Conservation (phyloP, 2,113 vertebrate species). For the Heterochromis multidens region DNA sequence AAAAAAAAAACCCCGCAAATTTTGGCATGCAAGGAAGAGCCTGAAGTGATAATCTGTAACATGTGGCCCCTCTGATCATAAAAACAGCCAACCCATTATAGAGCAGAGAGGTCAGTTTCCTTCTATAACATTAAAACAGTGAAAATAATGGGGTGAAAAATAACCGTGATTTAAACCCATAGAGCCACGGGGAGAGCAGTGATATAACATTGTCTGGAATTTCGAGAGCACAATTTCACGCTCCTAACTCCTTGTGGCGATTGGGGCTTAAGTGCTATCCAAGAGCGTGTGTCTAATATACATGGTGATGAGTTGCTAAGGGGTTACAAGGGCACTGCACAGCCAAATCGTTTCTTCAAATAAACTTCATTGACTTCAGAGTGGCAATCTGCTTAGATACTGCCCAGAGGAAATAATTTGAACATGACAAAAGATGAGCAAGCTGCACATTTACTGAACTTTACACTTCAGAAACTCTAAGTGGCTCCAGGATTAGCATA, state of each 20-base stretch:
- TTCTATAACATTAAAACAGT: constrained; percentile 35
- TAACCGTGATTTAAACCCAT: constrained; percentile 37
- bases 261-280: constrained; percentile 56
- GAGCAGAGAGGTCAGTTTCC: constrained; percentile 24
- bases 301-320: constrained; percentile 64
- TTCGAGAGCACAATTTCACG: constrained; percentile 68
- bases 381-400: constrained; percentile 35
- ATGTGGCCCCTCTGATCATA: constrained; percentile 23
- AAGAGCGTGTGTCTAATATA: constrained; percentile 64
- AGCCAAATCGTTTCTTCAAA: constrained; percentile 56
- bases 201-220: constrained; percentile 44
- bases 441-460: constrained; percentile 21
- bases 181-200: constrained; percentile 11
- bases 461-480: not conserved
- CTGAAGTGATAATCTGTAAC: not conserved
- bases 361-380: constrained; percentile 56
- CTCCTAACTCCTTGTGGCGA: constrained; percentile 40
- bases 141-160: constrained; percentile 40
- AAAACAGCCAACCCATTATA: not conserved
- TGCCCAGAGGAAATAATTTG: constrained; percentile 46
- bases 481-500: constrained; percentile 25
- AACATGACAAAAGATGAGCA: constrained; percentile 28
- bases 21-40: not conserved
- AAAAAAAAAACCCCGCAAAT: not conserved
- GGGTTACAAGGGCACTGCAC: constrained; percentile 45